A percentile compares a stretch with the other conserved stretches of the same genome.
phyloP scores from a whole-genome alignment of 2,797 vertebrate species.

The Clarias laeviceps region DNA sequence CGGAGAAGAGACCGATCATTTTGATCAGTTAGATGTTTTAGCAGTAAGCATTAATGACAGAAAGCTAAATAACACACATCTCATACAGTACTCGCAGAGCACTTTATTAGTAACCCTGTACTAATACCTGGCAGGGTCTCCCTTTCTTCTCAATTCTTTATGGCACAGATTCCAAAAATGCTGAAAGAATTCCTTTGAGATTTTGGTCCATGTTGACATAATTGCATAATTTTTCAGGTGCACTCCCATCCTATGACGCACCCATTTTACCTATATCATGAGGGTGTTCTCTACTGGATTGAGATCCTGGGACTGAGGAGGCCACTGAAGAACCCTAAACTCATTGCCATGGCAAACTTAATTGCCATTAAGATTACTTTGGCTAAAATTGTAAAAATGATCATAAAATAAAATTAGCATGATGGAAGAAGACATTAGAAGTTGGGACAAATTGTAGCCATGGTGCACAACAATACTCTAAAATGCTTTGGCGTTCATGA shows the following conservation, averaged over 20 bases:
- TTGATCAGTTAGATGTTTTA: not conserved
- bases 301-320: not conserved
- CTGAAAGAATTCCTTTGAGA: not conserved
- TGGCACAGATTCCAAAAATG: not conserved
- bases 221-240: not conserved
- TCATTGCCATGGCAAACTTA: not conserved
- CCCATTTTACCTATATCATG: not conserved
- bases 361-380: not conserved
- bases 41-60: not conserved
- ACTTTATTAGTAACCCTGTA: not conserved
- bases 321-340: not conserved
- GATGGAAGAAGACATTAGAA: too few relatives aligned
- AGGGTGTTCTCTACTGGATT: not conserved
- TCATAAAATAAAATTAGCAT: too few relatives aligned
- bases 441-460: not conserved
- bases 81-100: not conserved
- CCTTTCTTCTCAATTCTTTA: not conserved
- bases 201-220: not conserved
- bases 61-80: not conserved
- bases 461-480: not conserved
- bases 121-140: not conserved
- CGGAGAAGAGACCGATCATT: not conserved
- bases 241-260: not conserved
- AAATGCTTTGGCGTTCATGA: too few relatives aligned
- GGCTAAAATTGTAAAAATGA: not conserved